A percentile compares a stretch with the other conserved stretches of the same genome.
Conservation (phyloP, 2,888 invertebrate genomes). For the Nowickia ferox region DNA sequence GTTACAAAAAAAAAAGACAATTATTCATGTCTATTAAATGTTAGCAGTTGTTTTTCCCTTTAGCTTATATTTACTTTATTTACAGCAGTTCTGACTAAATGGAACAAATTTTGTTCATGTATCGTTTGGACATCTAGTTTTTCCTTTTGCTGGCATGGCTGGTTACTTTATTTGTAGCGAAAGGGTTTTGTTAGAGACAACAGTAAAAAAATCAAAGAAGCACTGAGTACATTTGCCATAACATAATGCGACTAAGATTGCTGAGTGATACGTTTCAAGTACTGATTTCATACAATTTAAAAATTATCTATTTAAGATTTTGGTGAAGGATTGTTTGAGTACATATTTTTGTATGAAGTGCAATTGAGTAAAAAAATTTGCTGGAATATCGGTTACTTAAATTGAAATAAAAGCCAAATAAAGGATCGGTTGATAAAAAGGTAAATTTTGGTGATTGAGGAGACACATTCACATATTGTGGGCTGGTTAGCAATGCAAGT, state of each 20-base stretch:
- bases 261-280: neutral
- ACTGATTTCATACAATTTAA: neutral
- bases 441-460: too few species aligned
- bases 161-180: slow-evolving; percentile 9
- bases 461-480: too few species aligned
- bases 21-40: slow-evolving; percentile 32
- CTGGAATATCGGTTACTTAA: too few species aligned
- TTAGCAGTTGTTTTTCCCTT: slow-evolving; percentile 21
- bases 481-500: too few species aligned
- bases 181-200: neutral
- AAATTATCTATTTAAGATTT: neutral
- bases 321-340: neutral
- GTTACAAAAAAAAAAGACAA: neutral
- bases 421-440: too few species aligned
- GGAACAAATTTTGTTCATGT: neutral
- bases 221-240: neutral
- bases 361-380: too few species aligned
- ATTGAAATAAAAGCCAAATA: too few species aligned
- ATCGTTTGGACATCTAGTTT: neutral
- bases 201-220: neutral
- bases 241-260: neutral
- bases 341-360: too few species aligned
- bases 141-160: neutral
- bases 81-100: neutral
- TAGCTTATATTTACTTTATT: neutral